phyloP scores from a whole-genome alignment of 2,797 vertebrate species.

The Acridotheres tristis region DNA sequence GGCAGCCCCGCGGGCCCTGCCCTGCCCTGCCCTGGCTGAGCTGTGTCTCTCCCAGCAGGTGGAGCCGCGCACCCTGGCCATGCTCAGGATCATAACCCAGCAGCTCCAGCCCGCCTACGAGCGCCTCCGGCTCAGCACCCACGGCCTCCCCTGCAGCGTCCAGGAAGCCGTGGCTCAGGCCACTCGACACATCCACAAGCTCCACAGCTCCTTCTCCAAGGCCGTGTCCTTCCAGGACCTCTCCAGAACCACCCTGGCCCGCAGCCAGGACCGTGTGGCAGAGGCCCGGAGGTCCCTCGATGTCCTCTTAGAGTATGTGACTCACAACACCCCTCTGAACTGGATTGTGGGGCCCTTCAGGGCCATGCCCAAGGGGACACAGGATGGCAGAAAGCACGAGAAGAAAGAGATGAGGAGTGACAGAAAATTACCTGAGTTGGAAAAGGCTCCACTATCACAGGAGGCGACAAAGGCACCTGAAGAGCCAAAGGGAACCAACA shows the following conservation, averaged over 20 bases:
- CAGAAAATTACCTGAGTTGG: rapidly evolving
- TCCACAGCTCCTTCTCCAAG: constrained; percentile 81
- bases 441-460: not conserved
- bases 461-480: not conserved
- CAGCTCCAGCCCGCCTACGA: constrained; percentile 66
- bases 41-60: constrained; percentile 71
- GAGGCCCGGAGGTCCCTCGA: constrained; percentile 80
- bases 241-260: constrained; percentile 78
- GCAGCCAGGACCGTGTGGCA: constrained; percentile 75
- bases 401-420: not conserved
- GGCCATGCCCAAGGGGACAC: constrained; percentile 36
- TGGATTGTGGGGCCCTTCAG: constrained; percentile 95
- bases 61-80: constrained; percentile 82
- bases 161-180: constrained; percentile 77
- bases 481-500: not conserved
- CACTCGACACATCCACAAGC: constrained; percentile 77
- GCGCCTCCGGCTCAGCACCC: constrained; percentile 53
- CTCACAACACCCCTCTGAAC: constrained; percentile 83
- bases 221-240: constrained; percentile 78
- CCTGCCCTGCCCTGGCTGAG: not conserved
- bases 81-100: constrained; percentile 77
- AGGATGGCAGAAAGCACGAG: not conserved
- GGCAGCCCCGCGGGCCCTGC: not conserved
- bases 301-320: constrained; percentile 82
- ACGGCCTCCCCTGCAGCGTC: constrained; percentile 71